Evolutionary conservation across 2,797 vertebrate species (phyloP).

Genomic region (Oryzias sinensis): DNA sequence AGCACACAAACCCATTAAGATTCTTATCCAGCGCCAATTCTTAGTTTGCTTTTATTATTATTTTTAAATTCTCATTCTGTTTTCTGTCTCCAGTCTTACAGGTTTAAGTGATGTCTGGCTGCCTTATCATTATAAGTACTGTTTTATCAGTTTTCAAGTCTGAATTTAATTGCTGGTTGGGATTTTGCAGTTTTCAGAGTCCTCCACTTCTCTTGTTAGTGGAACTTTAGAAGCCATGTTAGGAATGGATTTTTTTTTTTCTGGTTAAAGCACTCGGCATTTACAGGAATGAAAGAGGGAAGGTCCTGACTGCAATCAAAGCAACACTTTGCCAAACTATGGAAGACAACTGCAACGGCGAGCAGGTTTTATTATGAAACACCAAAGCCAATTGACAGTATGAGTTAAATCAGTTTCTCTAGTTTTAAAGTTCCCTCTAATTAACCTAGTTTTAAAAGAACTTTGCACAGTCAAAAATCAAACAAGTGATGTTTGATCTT

Average conservation of each 20-base stretch:
- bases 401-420: conserved; percentile 10
- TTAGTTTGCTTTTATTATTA: conserved; percentile 21
- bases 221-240: too few relatives aligned
- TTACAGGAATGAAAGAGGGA: conserved; percentile 9
- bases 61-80: conserved; percentile 30
- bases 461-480: conserved; percentile 19
- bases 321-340: conserved; percentile 28
- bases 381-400: conserved; percentile 18
- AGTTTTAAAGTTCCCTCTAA: not conserved
- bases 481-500: not conserved
- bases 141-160: conserved; percentile 46
- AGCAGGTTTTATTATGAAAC: conserved; percentile 6
- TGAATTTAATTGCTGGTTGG: conserved; percentile 29
- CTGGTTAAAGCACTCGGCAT: conserved; percentile 9
- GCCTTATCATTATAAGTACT: conserved; percentile 70
- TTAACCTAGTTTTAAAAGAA: conserved; percentile 14
- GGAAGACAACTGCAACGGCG: conserved; percentile 25
- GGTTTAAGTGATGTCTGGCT: conserved; percentile 58
- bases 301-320: conserved; percentile 2
- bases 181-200: conserved; percentile 41
- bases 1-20: conserved; percentile 2
- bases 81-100: conserved; percentile 49
- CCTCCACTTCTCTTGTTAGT: too few relatives aligned
- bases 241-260: too few relatives aligned
- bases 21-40: conserved; percentile 39